These are phyloP conservation scores for Melanaphis sacchari DNA, from an alignment of 1,140 invertebrate species.

Conservation along the genomic window DNA sequence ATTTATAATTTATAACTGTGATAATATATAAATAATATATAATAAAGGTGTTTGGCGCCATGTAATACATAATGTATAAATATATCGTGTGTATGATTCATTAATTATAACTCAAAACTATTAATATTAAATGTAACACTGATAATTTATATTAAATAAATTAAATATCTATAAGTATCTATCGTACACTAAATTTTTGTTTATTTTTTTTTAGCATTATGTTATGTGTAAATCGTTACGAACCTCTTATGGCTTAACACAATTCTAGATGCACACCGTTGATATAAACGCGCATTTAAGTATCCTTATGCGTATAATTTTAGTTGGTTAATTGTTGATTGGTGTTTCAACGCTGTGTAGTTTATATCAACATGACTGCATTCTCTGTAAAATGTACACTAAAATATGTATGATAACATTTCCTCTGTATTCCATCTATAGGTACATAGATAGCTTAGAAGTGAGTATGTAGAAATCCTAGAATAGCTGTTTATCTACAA, in stretches of 20 bases:
- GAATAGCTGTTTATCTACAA: slow-evolving; percentile 4
- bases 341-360: neutral
- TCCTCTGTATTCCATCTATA: neutral
- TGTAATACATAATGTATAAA: neutral
- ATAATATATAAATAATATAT: neutral
- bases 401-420: neutral
- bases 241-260: neutral
- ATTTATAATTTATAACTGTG: neutral
- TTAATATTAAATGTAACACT: neutral
- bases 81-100: neutral
- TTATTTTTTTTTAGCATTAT: neutral
- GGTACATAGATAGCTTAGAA: neutral
- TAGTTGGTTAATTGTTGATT: neutral
- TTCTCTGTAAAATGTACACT: neutral
- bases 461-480: neutral
- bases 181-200: neutral
- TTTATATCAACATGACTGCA: neutral
- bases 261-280: neutral
- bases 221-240: neutral
- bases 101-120: neutral
- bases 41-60: neutral
- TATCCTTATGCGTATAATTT: neutral
- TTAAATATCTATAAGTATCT: neutral
- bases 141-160: slow-evolving; percentile 6
- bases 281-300: neutral